Base-by-base conservation (phyloP, 1,140 invertebrate species). In the Steinernema khuongi region DNA sequence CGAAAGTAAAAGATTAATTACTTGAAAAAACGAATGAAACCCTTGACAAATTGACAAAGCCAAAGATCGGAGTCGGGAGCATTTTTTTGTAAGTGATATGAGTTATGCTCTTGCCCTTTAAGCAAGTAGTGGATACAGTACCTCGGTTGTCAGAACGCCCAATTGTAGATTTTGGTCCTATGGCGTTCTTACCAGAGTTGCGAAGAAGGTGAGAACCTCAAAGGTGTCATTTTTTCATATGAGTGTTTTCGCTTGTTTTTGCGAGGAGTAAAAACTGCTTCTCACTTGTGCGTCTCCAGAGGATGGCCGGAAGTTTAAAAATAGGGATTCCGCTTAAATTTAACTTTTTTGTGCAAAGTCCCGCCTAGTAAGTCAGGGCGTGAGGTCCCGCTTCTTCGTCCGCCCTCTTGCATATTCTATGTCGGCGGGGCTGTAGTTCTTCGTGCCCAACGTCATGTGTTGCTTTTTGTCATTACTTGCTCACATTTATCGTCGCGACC, bases 391-490 rank as follows among this genome's bases (percentile, higher is more conserved):
- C 50, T 22, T 60, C 36, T 7, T 41, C 36, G 36, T 41, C 36
- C 36, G 4, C 26, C 50, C 26, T 60, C 50, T 60, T 60, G 50
- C 50, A 17, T 60, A 60, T 60, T 60, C 50, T 7, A 11, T 11
- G 50, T 22, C 50, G 50, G 11, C 50, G 50, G 50, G 19, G 50
- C 50, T 14, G 50, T 26, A 22, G 7, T 41, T n/a, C n/a, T 41
- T 41, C n/a, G 50, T 22, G 50, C 7, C n/a, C 26, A 60, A 60
- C 50, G 50, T 60, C 50, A 60, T 60, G 50, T 60, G 50, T 60
- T 60, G 7, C 50, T 60, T 60, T 60, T 60, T 60, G 50, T 60
- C 50, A n/a, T 22, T 60, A n/a, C 50, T 60, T 60, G 50, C 50
- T 14, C 26, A 22, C 50, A 60, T 60, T 60, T 60, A 22, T 60